Percentiles rank a stretch among this genome's conserved stretches.
phyloP scores from a whole-genome alignment of 1,140 invertebrate genomes.

The Eueides isabella region DNA sequence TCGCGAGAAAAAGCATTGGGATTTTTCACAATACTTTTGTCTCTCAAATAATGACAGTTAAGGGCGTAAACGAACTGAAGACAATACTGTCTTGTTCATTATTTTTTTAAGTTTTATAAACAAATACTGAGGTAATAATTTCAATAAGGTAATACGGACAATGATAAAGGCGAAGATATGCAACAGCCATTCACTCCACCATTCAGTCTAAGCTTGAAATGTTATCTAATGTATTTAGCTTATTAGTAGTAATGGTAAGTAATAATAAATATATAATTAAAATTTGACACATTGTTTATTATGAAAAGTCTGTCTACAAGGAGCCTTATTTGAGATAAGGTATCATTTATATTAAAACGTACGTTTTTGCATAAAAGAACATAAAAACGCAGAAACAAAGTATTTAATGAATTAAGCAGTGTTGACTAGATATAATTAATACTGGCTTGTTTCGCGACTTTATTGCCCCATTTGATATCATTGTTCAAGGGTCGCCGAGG shows the following conservation, averaged over 20 bases:
- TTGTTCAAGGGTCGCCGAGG: constrained; percentile 54
- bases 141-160: too few relatives aligned
- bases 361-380: constrained; percentile 45
- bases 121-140: neutral
- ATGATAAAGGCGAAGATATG: too few relatives aligned
- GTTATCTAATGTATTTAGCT: too few relatives aligned
- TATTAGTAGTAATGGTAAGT: too few relatives aligned
- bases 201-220: too few relatives aligned
- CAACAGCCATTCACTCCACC: too few relatives aligned
- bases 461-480: constrained; percentile 70
- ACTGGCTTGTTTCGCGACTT: constrained; percentile 73
- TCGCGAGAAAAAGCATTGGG: constrained; percentile 75
- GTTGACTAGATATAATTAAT: constrained; percentile 76
- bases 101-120: neutral
- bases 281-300: too few relatives aligned
- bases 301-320: neutral
- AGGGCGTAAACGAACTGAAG: constrained; percentile 22
- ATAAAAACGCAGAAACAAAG: constrained; percentile 70
- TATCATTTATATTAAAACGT: neutral
- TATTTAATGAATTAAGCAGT: constrained; percentile 68
- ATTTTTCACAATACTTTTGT: constrained; percentile 60
- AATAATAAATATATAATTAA: too few relatives aligned
- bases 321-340: neutral
- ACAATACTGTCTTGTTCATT: neutral
- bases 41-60: constrained; percentile 61